Conservation (phyloP, 2,888 invertebrate genomes). For the Dryadula phaetusa region DNA sequence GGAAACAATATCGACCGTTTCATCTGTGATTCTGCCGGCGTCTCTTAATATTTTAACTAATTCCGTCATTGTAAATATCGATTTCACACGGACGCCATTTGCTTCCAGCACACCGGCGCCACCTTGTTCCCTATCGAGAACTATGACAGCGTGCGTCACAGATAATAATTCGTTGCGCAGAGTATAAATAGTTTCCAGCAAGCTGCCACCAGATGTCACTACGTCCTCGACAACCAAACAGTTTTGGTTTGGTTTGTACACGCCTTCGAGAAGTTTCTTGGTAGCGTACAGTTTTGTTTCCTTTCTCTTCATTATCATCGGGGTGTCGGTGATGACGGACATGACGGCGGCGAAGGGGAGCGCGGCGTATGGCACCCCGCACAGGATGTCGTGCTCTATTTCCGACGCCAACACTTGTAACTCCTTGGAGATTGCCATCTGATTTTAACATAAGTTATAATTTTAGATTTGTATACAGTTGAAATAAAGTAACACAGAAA, state of each 20-base stretch:
- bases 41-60: slow-evolving; percentile 86
- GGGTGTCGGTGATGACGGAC: slow-evolving; percentile 87
- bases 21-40: slow-evolving; percentile 85
- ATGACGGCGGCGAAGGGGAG: slow-evolving; percentile 95
- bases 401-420: slow-evolving; percentile 62
- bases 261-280: slow-evolving; percentile 96
- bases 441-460: slow-evolving; percentile 46
- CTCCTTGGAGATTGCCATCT: slow-evolving; percentile 68
- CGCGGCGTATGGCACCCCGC: slow-evolving; percentile 99
- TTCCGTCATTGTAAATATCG: slow-evolving; percentile 87
- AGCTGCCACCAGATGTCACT: slow-evolving; percentile 95
- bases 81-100: slow-evolving; percentile 88
- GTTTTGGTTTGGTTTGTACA: slow-evolving; percentile 85
- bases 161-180: slow-evolving; percentile 85
- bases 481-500: background rate
- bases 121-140: slow-evolving; percentile 97
- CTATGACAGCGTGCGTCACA: slow-evolving; percentile 92
- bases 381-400: slow-evolving; percentile 87
- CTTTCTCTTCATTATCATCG: slow-evolving; percentile 96
- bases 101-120: slow-evolving; percentile 89
- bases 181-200: slow-evolving; percentile 93
- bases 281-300: slow-evolving; percentile 98
- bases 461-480: background rate
- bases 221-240: slow-evolving; percentile 98
- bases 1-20: slow-evolving; percentile 68